Percentiles rank a stretch among this genome's conserved stretches.
These are phyloP conservation scores for Eulemur mongoz DNA, from an alignment of 2,797 vertebrate genomes.

Conservation along the genomic window DNA sequence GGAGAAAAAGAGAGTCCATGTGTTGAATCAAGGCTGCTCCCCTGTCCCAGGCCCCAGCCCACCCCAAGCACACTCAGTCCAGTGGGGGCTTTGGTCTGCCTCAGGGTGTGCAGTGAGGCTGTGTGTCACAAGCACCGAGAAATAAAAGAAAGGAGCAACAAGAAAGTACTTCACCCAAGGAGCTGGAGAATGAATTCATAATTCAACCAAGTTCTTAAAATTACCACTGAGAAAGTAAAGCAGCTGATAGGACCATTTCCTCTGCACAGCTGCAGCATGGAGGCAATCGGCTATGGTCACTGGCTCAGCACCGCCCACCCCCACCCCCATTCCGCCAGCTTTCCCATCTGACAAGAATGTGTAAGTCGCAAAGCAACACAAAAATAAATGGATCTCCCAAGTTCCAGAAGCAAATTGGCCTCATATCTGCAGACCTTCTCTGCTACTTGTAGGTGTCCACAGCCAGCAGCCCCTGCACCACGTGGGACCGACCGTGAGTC, in stretches of 20 bases:
- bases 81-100: too few relatives aligned
- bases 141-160: background rate
- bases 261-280: background rate
- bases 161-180: background rate
- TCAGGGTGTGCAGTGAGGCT: accelerated
- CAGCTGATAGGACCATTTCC: accelerated
- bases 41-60: background rate
- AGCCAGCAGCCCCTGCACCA: background rate
- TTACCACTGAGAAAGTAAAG: background rate
- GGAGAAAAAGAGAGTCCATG: background rate
- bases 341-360: background rate
- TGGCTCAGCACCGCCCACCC: background rate
- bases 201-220: background rate
- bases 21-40: background rate
- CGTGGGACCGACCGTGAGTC: accelerated
- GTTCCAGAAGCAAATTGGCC: background rate
- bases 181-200: background rate
- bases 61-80: background rate
- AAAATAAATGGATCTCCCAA: background rate
- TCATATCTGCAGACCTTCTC: background rate
- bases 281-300: background rate
- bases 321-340: too few relatives aligned
- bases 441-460: background rate
- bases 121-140: accelerated
- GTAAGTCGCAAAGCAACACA: background rate